Base-by-base conservation (phyloP, 2,113 vertebrate genomes). In the Aix galericulata region DNA sequence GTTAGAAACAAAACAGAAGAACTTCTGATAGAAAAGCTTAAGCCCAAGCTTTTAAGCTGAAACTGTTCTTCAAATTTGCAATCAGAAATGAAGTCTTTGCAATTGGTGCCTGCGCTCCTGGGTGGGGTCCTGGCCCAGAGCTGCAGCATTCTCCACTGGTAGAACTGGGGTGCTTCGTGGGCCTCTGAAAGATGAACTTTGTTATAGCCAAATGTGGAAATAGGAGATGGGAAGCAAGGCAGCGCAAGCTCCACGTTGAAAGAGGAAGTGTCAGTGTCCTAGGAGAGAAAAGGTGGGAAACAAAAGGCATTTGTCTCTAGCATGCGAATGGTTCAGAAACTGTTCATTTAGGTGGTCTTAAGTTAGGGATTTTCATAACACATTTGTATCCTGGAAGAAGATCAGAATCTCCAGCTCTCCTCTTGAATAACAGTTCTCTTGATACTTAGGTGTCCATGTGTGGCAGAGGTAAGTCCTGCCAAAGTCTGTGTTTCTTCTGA, bases 121-220 rank as follows among this genome's bases (percentile, higher is more conserved):
- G 63, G 26, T 7, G 20, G 21, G 13, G 64, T 94, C 80, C 82
- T 91, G 86, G 93, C 74, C 88, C 73, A 73, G 44, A 90, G 18
- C 73, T 81, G 60, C 0, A 0, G 38, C 25, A 26, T 93, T 91
- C 86, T 91, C 29, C 1, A 1, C 53, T 91, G 62, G 48, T 93
- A 83, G 92, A 95, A 75, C 48, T 71, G 72, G 13, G 13, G 40
- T 81, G 52, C 83, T 94, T 93, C 69, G 44, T 82, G 60, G 83
- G 69, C 66, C 86, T 87, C 78, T 3, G 13, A 86, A 86, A 92
- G 88, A 88, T 83, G 85, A 68, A 89, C 63, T 66, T 72, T 74
- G 75, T 46, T 68, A 87, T 36, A 80, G 40, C 75, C 75, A 88
- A 94, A 95, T 93, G 82, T 94, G 90, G 91, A 86, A 94, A 68